Conservation (phyloP, 2,888 invertebrate species). For the Tholera decimalis region DNA sequence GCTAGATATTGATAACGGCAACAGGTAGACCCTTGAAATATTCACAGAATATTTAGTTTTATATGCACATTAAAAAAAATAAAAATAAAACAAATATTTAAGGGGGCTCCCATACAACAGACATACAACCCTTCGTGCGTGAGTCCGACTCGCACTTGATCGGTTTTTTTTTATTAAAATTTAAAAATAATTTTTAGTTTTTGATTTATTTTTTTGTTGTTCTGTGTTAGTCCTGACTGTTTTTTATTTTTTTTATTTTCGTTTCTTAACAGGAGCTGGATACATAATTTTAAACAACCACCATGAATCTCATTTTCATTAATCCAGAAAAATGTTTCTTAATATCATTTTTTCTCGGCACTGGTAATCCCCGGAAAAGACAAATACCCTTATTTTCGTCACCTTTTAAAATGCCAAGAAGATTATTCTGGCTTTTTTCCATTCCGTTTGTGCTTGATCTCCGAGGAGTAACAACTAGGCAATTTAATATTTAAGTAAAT, state of each 20-base stretch:
- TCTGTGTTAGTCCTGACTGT: too few species aligned
- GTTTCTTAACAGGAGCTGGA: background rate
- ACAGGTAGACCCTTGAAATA: too few species aligned
- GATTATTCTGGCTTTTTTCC: constrained; percentile 21
- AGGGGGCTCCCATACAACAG: too few species aligned
- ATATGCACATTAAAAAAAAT: too few species aligned
- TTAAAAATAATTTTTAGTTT: too few species aligned
- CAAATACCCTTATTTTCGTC: constrained; percentile 12
- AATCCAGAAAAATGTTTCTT: background rate
- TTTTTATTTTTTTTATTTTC: background rate
- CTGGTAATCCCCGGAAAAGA: background rate
- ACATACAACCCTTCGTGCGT: too few species aligned
- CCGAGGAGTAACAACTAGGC: constrained; percentile 6
- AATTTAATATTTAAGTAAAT: constrained; percentile 6
- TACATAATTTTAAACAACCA: background rate
- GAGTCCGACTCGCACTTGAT: too few species aligned
- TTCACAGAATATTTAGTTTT: too few species aligned
- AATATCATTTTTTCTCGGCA: background rate
- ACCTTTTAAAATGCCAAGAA: constrained; percentile 21
- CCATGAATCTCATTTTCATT: background rate
- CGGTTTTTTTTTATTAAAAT: too few species aligned
- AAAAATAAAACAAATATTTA: too few species aligned
- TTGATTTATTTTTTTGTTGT: too few species aligned
- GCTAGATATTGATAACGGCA: too few species aligned
- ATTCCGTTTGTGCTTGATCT: constrained; percentile 21